Percentiles rank a stretch among this genome's conserved stretches.
Evolutionary conservation across 1,140 invertebrate genomes (phyloP).

Genomic region (Heliothis virescens): DNA sequence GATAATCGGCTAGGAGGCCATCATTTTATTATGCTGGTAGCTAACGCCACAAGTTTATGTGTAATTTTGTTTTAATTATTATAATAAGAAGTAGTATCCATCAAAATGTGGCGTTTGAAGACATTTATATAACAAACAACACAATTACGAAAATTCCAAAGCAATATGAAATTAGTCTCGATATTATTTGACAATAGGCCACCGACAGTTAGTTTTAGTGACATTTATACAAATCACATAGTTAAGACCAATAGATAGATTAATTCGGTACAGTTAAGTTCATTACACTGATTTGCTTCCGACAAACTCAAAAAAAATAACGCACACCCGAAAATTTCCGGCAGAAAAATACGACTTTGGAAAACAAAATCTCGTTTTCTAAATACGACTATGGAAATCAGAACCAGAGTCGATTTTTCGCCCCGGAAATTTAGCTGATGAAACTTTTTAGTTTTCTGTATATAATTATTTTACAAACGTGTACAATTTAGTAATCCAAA

Average conservation of each 20-base stretch:
- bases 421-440: constrained; percentile 23
- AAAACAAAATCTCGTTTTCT: not conserved
- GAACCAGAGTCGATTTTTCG: constrained; percentile 34
- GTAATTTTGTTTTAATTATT: too few species aligned
- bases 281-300: constrained; percentile 9
- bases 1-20: too few species aligned
- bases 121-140: not conserved
- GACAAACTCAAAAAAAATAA: constrained; percentile 33
- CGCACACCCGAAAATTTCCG: constrained; percentile 24
- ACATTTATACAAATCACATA: constrained; percentile 46
- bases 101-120: not conserved
- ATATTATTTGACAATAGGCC: constrained; percentile 17
- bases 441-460: not conserved
- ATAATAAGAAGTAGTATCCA: too few species aligned
- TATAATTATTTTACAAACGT: not conserved
- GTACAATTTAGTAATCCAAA: constrained; percentile 36
- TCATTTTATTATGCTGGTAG: too few species aligned
- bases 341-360: constrained; percentile 25
- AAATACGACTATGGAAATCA: constrained; percentile 48
- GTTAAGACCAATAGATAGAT: constrained; percentile 42
- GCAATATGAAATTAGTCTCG: not conserved
- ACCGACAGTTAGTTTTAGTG: constrained; percentile 35
- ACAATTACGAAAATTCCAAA: not conserved
- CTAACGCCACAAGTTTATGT: too few species aligned
- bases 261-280: constrained; percentile 50